A percentile compares a stretch with the other conserved stretches of the same genome.
Conservation (phyloP, 2,797 vertebrate genomes). For the Eremophila alpestris region DNA sequence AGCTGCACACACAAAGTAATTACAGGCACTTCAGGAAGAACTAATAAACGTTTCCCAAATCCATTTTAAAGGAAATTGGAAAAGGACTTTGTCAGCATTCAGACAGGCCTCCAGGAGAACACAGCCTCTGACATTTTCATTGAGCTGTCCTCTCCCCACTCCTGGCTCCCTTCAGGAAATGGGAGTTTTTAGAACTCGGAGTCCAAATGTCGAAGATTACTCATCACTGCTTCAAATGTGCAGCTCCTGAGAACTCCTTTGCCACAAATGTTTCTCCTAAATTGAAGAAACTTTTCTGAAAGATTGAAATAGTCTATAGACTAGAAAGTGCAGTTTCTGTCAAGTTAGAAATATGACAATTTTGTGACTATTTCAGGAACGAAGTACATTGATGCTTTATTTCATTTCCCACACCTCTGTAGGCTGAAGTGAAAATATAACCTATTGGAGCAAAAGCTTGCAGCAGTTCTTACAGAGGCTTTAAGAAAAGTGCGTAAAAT, state of each 20-base stretch:
- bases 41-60: constrained; percentile 26
- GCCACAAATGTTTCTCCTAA: background rate
- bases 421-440: background rate
- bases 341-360: background rate
- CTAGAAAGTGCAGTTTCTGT: background rate
- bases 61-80: constrained; percentile 2
- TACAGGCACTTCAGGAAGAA: constrained; percentile 42
- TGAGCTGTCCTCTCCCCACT: background rate
- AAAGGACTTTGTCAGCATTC: constrained; percentile 7
- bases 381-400: background rate
- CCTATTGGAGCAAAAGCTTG: background rate
- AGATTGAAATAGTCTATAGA: background rate
- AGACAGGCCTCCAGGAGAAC: constrained; percentile 4
- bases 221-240: background rate
- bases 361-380: background rate
- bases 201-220: background rate
- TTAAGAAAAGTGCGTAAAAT: background rate
- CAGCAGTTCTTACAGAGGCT: background rate
- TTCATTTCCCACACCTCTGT: background rate
- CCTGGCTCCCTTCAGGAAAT: background rate
- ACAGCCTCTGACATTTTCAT: background rate
- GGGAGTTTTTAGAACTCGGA: background rate
- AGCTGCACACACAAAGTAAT: constrained; percentile 26
- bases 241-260: background rate
- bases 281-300: background rate